phyloP scores from a whole-genome alignment of 2,888 invertebrate genomes.

The Noctua janthina region DNA sequence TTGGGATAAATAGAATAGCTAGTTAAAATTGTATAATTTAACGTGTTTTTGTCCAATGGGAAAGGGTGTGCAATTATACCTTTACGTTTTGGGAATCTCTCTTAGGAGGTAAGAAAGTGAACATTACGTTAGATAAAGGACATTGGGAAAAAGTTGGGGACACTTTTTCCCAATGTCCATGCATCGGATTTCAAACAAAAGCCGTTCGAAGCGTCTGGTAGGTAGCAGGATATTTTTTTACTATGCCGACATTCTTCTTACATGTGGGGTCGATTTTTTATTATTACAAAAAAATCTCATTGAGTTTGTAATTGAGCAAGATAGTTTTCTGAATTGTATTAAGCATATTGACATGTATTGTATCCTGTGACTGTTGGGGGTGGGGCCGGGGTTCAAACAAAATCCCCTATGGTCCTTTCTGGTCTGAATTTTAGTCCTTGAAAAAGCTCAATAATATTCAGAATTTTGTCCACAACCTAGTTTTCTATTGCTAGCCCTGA shows the following conservation, averaged over 20 bases:
- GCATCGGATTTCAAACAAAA: not conserved
- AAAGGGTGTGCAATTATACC: not conserved
- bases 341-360: not conserved
- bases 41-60: not conserved
- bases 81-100: not conserved
- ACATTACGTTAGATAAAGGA: not conserved
- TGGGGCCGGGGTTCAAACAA: not conserved
- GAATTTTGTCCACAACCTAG: not conserved
- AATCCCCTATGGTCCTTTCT: not conserved
- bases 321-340: not conserved
- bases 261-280: too few species aligned
- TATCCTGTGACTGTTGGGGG: not conserved
- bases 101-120: too few species aligned
- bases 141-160: not conserved
- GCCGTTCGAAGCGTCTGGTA: not conserved
- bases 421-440: not conserved
- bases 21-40: conserved; percentile 40
- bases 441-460: too few species aligned
- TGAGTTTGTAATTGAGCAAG: not conserved
- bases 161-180: too few species aligned
- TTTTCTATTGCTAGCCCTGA: not conserved
- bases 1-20: conserved; percentile 28
- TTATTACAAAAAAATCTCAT: too few species aligned
- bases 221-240: too few species aligned
- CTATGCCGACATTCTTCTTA: too few species aligned